These are phyloP conservation scores for Melanotaenia maccullochi DNA, from an alignment of 2,797 vertebrate species.

Conservation along the genomic window DNA sequence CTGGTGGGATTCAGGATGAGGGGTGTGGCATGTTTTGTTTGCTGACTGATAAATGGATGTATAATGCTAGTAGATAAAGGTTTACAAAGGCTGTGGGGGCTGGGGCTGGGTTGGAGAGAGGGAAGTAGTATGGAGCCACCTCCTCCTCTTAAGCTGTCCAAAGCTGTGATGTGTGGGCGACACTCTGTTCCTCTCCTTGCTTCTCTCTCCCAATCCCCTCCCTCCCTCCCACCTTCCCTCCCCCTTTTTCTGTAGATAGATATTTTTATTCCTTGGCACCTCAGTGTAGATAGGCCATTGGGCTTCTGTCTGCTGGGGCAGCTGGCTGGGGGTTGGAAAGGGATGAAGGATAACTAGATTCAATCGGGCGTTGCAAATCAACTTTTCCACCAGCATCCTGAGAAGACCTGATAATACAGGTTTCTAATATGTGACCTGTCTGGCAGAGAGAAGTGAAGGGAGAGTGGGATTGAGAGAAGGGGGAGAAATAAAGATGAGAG, in stretches of 20 bases:
- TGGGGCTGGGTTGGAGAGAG: conserved; percentile 30
- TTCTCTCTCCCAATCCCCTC: conserved; percentile 39
- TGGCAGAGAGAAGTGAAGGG: conserved; percentile 52
- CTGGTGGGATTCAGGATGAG: conserved; percentile 54
- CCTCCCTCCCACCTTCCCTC: conserved; percentile 21
- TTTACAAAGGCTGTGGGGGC: conserved; percentile 56
- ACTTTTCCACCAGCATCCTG: conserved; percentile 82
- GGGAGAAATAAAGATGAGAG: conserved; percentile 38
- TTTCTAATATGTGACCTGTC: conserved; percentile 83
- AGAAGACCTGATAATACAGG: conserved; percentile 82
- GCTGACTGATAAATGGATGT: conserved; percentile 72
- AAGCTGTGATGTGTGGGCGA: conserved; percentile 65
- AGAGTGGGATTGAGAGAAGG: conserved; percentile 17
- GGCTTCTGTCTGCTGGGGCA: conserved; percentile 75
- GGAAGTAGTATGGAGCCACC: conserved; percentile 31
- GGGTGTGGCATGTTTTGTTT: conserved; percentile 75
- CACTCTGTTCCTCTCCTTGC: conserved; percentile 56
- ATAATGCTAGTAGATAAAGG: conserved; percentile 71
- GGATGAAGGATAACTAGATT: conserved; percentile 83
- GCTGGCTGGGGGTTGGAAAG: conserved; percentile 74
- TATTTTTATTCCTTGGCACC: conserved; percentile 77
- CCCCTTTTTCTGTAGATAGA: conserved; percentile 61
- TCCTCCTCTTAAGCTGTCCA: conserved; percentile 60
- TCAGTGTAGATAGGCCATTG: conserved; percentile 72
- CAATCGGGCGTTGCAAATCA: conserved; percentile 84